Evolutionary conservation across 2,113 vertebrate species (phyloP).

Genomic region (Arizona elegans): DNA sequence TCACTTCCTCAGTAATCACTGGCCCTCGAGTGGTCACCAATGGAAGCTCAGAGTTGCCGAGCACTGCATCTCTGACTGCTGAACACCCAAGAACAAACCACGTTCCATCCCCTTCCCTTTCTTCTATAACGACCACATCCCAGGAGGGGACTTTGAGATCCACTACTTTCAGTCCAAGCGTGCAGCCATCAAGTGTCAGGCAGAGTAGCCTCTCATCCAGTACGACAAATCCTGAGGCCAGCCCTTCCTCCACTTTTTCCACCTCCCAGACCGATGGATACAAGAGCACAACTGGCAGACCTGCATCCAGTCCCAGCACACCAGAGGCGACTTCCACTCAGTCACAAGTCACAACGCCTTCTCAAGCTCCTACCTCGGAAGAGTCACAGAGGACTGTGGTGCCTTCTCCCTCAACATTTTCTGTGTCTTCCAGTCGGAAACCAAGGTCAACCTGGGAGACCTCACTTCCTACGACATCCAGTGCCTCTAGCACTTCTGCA

Average conservation of each 20-base stretch:
- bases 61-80: not conserved
- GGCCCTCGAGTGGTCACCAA: too few species aligned
- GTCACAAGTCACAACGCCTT: not conserved
- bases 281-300: too few species aligned
- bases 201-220: too few species aligned
- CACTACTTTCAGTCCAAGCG: fast-evolving
- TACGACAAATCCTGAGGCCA: too few species aligned
- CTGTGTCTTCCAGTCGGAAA: not conserved
- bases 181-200: too few species aligned
- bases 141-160: fast-evolving
- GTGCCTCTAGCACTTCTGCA: not conserved
- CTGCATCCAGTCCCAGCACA: too few species aligned
- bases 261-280: too few species aligned
- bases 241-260: too few species aligned
- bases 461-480: not conserved
- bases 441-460: fast-evolving
- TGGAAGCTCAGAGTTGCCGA: not conserved
- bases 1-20: too few species aligned
- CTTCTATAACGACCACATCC: fast-evolving
- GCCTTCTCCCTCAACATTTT: too few species aligned
- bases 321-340: not conserved
- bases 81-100: not conserved
- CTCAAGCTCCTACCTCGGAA: too few species aligned
- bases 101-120: not conserved
- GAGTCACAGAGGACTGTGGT: too few species aligned